A percentile compares a stretch with the other conserved stretches of the same genome.
phyloP scores from a whole-genome alignment of 2,888 invertebrate genomes.

The Tachystola acroxantha region DNA sequence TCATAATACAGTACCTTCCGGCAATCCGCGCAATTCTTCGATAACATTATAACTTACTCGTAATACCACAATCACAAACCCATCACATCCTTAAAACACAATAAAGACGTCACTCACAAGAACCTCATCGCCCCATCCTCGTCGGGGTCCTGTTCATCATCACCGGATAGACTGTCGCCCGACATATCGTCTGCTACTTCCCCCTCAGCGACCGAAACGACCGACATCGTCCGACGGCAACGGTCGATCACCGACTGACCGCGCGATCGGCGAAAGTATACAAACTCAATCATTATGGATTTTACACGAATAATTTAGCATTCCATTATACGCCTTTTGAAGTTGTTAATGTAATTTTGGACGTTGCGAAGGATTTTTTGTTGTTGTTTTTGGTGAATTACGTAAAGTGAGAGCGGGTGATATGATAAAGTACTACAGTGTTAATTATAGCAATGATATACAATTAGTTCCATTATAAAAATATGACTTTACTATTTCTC shows the following conservation, averaged over 20 bases:
- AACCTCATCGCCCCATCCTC: neutral
- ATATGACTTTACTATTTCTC: too few species aligned
- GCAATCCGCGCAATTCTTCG: too few species aligned
- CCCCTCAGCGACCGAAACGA: slow-evolving; percentile 21
- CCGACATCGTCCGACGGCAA: slow-evolving; percentile 38
- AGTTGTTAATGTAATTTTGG: neutral
- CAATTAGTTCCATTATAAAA: too few species aligned
- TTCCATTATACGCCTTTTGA: slow-evolving; percentile 20
- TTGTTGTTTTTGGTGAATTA: too few species aligned
- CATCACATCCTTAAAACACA: too few species aligned
- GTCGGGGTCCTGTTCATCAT: slow-evolving; percentile 22
- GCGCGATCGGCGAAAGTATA: slow-evolving; percentile 36
- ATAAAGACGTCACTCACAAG: neutral
- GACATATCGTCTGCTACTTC: slow-evolving; percentile 40
- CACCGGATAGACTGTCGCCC: slow-evolving; percentile 52
- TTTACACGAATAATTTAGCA: slow-evolving; percentile 28
- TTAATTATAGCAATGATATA: too few species aligned
- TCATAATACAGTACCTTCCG: too few species aligned
- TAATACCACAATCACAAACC: too few species aligned
- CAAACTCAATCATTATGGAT: slow-evolving; percentile 17
- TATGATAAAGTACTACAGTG: too few species aligned
- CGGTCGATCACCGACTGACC: slow-evolving; percentile 39
- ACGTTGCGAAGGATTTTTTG: too few species aligned
- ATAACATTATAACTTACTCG: too few species aligned
- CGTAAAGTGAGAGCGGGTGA: too few species aligned